These are phyloP conservation scores for Salvator merianae DNA, from an alignment of 2,113 vertebrate species.

Conservation along the genomic window DNA sequence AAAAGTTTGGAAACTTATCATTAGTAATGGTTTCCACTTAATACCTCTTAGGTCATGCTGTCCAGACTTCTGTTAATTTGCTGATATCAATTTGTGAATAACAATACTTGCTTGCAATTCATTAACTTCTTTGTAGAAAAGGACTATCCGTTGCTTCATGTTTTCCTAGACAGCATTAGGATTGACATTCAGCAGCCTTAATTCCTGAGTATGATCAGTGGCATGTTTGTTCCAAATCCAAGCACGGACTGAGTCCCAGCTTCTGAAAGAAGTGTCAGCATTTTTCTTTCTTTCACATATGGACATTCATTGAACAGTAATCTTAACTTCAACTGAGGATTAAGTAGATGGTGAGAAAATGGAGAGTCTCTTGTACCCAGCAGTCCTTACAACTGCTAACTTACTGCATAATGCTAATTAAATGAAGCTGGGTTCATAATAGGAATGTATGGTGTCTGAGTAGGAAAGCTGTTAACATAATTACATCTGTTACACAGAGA, in stretches of 20 bases:
- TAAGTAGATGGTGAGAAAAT: constrained; percentile 77
- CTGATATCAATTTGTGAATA: too few species aligned
- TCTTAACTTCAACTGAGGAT: constrained; percentile 74
- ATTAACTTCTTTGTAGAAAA: not conserved
- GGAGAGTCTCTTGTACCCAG: constrained; percentile 68
- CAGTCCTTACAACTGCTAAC: constrained; percentile 75
- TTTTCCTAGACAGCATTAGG: not conserved
- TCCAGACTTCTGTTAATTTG: too few species aligned
- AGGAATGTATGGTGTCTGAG: constrained; percentile 68
- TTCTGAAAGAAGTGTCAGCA: constrained; percentile 29
- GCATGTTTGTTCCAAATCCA: constrained; percentile 41
- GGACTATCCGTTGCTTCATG: not conserved
- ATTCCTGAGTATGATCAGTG: constrained; percentile 33
- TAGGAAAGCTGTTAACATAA: constrained; percentile 76
- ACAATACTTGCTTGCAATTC: not conserved
- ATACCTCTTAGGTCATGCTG: too few species aligned
- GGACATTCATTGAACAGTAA: constrained; percentile 60
- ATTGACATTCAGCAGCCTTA: constrained; percentile 28
- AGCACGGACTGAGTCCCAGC: constrained; percentile 43
- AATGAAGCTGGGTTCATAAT: constrained; percentile 74
- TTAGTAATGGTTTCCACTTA: too few species aligned
- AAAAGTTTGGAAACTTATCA: too few species aligned
- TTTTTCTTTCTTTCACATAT: constrained; percentile 39
- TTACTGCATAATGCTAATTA: constrained; percentile 79
- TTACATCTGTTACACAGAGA: constrained; percentile 73